Conservation (phyloP, 1,140 invertebrate genomes). For the Cotesia typhae region DNA sequence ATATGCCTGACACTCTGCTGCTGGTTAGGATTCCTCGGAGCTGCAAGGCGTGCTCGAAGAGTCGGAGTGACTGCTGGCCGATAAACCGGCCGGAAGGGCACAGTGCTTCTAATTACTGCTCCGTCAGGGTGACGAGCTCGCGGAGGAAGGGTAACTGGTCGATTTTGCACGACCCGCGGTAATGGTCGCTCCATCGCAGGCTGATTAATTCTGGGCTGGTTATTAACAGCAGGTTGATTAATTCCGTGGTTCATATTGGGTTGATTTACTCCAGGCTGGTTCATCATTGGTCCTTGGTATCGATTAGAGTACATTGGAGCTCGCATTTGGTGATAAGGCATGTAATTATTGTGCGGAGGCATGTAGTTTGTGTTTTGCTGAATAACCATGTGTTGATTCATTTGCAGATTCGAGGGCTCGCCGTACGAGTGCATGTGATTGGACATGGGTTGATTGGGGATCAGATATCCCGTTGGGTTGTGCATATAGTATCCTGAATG, state of each 20-base stretch:
- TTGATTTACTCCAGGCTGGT: not conserved
- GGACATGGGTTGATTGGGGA: slow-evolving; percentile 8
- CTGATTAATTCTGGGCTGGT: not conserved
- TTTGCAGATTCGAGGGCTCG: slow-evolving; percentile 12
- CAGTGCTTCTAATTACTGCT: slow-evolving; percentile 41
- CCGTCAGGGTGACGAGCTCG: slow-evolving; percentile 43
- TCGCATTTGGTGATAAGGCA: slow-evolving; percentile 23
- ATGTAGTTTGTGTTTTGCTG: slow-evolving; percentile 40
- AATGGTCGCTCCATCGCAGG: not conserved
- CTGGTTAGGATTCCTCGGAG: not conserved
- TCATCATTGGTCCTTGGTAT: not conserved
- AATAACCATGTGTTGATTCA: slow-evolving; percentile 40
- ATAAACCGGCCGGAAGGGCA: slow-evolving; percentile 22
- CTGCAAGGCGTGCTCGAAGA: not conserved
- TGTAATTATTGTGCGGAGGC: slow-evolving; percentile 16
- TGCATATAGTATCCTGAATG: slow-evolving; percentile 46
- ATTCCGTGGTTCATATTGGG: too few species aligned
- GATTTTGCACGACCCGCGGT: slow-evolving; percentile 24
- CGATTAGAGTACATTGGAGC: slow-evolving; percentile 16
- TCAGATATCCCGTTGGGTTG: slow-evolving; percentile 29
- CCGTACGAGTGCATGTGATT: slow-evolving; percentile 9
- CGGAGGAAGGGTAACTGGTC: slow-evolving; percentile 12
- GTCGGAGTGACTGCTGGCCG: not conserved
- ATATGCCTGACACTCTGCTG: not conserved
- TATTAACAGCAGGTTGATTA: too few species aligned